Conservation (phyloP, 1,140 invertebrate genomes). For the Akabosia matsudoensis region DNA sequence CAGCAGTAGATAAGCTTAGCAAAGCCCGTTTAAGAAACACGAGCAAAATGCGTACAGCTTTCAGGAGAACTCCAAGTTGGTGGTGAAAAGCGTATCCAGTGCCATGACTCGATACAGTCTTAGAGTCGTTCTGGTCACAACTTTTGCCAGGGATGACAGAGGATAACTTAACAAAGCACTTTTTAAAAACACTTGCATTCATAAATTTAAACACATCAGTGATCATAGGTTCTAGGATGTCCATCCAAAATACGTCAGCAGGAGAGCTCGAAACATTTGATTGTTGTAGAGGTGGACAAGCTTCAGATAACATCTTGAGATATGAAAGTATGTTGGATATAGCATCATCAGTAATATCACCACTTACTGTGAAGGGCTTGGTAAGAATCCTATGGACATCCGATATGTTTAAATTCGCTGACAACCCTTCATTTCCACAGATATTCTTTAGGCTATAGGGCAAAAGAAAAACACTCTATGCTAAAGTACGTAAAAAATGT, state of each 20-base stretch:
- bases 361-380: neutral
- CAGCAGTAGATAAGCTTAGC: neutral
- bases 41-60: neutral
- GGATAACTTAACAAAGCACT: neutral
- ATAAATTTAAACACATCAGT: neutral
- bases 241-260: neutral
- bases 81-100: conserved; percentile 24
- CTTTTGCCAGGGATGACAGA: neutral
- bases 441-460: too few relatives aligned
- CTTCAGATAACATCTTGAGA: neutral
- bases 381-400: neutral
- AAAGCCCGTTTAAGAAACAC: conserved; percentile 1
- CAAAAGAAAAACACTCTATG: too few relatives aligned
- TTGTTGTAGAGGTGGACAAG: neutral
- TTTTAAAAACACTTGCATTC: neutral
- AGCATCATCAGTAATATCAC: neutral
- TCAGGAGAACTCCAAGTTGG: conserved; percentile 10
- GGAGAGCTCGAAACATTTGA: neutral
- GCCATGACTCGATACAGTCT: neutral
- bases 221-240: neutral
- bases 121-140: neutral
- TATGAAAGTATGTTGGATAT: neutral
- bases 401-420: neutral
- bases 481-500: too few relatives aligned
- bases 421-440: neutral